Percentiles rank a stretch among this genome's conserved stretches.
These are phyloP conservation scores for Agrilus biguttatus DNA, from an alignment of 2,888 invertebrate species.

Conservation along the genomic window DNA sequence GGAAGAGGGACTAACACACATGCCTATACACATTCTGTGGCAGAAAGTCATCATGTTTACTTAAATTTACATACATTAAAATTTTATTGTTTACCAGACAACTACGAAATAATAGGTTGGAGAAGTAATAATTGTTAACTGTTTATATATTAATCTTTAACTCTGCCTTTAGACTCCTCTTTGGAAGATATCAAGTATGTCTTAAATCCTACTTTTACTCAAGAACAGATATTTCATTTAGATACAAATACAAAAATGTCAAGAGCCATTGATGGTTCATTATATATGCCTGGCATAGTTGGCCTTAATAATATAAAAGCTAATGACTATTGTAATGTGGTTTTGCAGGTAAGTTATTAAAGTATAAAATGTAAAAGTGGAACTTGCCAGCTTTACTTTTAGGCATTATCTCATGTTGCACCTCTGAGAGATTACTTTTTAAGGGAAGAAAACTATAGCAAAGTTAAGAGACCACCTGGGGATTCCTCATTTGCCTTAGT, in stretches of 20 bases:
- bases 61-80: slow-evolving; percentile 91
- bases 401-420: slow-evolving; percentile 90
- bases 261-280: slow-evolving; percentile 88
- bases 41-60: slow-evolving; percentile 95
- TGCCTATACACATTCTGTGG: slow-evolving; percentile 97
- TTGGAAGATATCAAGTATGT: slow-evolving; percentile 98
- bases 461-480: slow-evolving; percentile 84
- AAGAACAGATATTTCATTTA: slow-evolving; percentile 65
- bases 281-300: slow-evolving; percentile 95
- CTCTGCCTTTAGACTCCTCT: slow-evolving; percentile 57
- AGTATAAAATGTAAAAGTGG: slow-evolving; percentile 1
- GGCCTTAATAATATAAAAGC: slow-evolving; percentile 99
- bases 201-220: slow-evolving; percentile 87
- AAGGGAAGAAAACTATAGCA: slow-evolving; percentile 80
- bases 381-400: slow-evolving; percentile 16
- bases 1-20: slow-evolving; percentile 96
- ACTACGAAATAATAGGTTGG: slow-evolving; percentile 95
- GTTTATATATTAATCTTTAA: not conserved
- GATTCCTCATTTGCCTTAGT: slow-evolving; percentile 87
- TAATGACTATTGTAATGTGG: slow-evolving; percentile 99
- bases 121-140: slow-evolving; percentile 6
- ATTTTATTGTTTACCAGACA: slow-evolving; percentile 98
- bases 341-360: slow-evolving; percentile 62
- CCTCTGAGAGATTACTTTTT: slow-evolving; percentile 92
- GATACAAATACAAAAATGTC: slow-evolving; percentile 75